Evolutionary conservation across 2,113 vertebrate genomes (phyloP), one percentile per base, ranked within the genome.

Genomic region (Pyrgilauda ruficollis): DNA sequence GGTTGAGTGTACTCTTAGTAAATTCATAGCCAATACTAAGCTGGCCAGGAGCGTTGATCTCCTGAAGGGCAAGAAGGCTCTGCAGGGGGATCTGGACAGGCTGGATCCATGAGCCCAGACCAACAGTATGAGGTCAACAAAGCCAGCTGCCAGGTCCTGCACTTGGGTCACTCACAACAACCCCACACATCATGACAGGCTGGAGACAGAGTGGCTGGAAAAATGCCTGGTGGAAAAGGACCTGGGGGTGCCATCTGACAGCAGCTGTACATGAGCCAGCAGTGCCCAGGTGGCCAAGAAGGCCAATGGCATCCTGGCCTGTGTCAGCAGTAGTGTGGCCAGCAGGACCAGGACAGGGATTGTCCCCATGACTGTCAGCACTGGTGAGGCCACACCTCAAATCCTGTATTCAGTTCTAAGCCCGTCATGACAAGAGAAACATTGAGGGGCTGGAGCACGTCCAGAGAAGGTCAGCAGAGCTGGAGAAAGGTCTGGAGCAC

Each of bases 401-500:
- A 46, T 33, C 0, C 28, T 62, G n/a, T 16, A 30, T 2, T 62
- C 64, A 70, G 15, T 28, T 70, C 74, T 62, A 39, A 58, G 27
- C 17, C 0, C 9, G 14, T 53, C 27, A 37, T 0, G 1, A 46
- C 33, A 53, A 16, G 8, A 37, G 30, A 26, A 22, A 22, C 27
- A 33, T 0, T 23, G 41, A 55, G 28, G 49, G 1, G 28, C 6
- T 73, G 59, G 7, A 74, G 4, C 0, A 0, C 1, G 0, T 84
- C 69, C 82, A 56, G 50, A 66, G 59, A 35, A 58, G 50, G 24
- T 10, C 24, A 58, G 14, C 0, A 0, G 15, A 67, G 30, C 15
- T 56, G 35, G 26, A 1, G 19, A 85, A 66, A n/a, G 13, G 3
- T 41, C 70, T 66, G 61, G 16, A n/a, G 23, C n/a, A n/a, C 3